Base-by-base conservation (phyloP, 2,113 vertebrate species). In the Prunella fulvescens region DNA sequence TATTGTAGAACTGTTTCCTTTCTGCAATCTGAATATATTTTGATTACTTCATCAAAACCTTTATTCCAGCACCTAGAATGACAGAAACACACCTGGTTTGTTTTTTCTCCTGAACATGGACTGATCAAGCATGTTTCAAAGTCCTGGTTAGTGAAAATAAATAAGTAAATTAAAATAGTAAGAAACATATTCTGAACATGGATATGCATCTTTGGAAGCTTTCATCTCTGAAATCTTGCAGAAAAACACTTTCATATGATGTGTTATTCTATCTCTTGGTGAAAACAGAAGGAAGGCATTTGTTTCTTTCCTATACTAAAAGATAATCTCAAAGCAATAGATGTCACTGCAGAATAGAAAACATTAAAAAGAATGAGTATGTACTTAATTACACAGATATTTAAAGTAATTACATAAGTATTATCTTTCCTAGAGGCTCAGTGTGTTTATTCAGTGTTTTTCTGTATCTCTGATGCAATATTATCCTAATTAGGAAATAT, bases 401-500 rank as follows among this genome's bases (percentile, higher is more conserved):
- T 92, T 93, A 67, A 90, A 88, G 71, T 89, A 93, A 93, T 94
- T 88, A 69, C 29, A 44, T 47, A 82, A 82, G 71, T 83, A 69
- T 71, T 81, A 72, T 77, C 50, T 96, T 95, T 86, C 81, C 70
- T 94, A 76, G 65, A 74, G 50, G 42, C 65, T 94, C 54, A 48
- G 23, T 65, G 11, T 93, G 29, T 94, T 96, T 96, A 85, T 86
- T 89, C 64, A 82, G 51, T 60, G 18, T 69, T 95, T 93, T 85
- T 79, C 26, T 3, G 1, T 25, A 50, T 89, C 66, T 95, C 60
- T 60, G 28, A 89, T 82, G 42, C 37, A 74, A 58, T 16, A 39
- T 82, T 84, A 79, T 87, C 70, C 84, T 92, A 89, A 95, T 95
- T 91, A 87, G 58, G 79, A 92, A 72, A 73, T 56, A 56, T 93